Evolutionary conservation across 2,797 vertebrate genomes (phyloP), one percentile per base, ranked within the genome.

Genomic region (Esox masquinongy): DNA sequence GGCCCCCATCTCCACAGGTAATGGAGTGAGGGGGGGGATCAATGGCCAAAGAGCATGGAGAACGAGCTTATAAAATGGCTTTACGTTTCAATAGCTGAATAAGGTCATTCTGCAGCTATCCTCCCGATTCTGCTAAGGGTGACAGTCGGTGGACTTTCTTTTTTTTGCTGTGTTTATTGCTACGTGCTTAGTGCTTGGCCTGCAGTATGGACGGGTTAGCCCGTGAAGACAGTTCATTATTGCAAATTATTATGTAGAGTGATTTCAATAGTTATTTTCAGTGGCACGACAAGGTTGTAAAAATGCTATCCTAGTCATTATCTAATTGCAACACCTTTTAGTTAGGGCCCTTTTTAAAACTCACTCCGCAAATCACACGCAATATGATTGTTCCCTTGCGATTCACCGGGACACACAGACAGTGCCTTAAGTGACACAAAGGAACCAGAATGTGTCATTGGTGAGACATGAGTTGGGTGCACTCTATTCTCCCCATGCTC

Each of bases 1-100:
- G 14, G 5, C 64, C 78, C 85, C 88, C 82, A 80, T 91, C 88
- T 92, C 92, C 91, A 93, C 93, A 93, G 91, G 92, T 93, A 93
- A 93, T 90, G 85, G 87, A 91, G 90, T 86, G 82, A 64, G 84
- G 83, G 86, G 83, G 83, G 89, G 92, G 92, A 92, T 93, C 91
- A 92, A 92, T 93, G 89, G 80, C 84, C 86, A 87, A 83, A 83
- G 85, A 92, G 86, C 88, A 90, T 85, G 82, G 85, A 89, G 88
- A 86, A 84, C 80, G 77, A 87, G 86, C 87, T 82, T 88, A 81
- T 71, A 63, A 92, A 93, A 93, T 87, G 86, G 84, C 84, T 89
- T 85, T 88, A 88, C 85, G 82, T 81, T 77, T 77, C 85, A 84
- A 81, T 22, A 76, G 84, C 90, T 86, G 87, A 89, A 90, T 85